Evolutionary conservation across 2,888 invertebrate species (phyloP).

Genomic region (Tuta absoluta): DNA sequence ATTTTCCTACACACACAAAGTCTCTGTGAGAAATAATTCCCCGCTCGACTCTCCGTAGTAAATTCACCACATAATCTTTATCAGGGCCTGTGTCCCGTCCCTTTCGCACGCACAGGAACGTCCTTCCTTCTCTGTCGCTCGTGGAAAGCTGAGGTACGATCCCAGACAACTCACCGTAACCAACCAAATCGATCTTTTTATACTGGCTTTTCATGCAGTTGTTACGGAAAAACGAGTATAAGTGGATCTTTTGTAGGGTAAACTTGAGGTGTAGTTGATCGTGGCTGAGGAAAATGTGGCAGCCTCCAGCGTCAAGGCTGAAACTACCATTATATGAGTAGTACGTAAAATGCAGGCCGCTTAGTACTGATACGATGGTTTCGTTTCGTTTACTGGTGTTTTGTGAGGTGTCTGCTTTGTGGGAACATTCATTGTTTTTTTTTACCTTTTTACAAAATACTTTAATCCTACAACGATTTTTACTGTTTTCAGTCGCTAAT

Average conservation of each 20-base stretch:
- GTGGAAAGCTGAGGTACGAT: constrained; percentile 7
- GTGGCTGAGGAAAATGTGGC: constrained; percentile 10
- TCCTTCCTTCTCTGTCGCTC: background rate
- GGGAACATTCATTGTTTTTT: no score
- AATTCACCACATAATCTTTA: constrained; percentile 18
- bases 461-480: no score
- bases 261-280: background rate
- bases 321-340: background rate
- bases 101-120: background rate
- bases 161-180: no score
- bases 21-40: background rate
- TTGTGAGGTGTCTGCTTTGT: background rate
- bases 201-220: no score
- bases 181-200: no score
- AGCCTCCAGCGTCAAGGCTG: constrained; percentile 14
- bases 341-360: constrained; percentile 9
- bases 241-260: no score
- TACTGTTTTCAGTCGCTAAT: no score
- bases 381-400: background rate
- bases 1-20: constrained; percentile 8
- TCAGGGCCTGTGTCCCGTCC: background rate
- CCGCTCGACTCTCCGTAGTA: background rate
- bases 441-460: no score
- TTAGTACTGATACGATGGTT: background rate
- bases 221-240: no score